Evolutionary conservation across 2,888 invertebrate genomes (phyloP), one percentile per base, ranked within the genome.

Genomic region (Smittia sp.): DNA sequence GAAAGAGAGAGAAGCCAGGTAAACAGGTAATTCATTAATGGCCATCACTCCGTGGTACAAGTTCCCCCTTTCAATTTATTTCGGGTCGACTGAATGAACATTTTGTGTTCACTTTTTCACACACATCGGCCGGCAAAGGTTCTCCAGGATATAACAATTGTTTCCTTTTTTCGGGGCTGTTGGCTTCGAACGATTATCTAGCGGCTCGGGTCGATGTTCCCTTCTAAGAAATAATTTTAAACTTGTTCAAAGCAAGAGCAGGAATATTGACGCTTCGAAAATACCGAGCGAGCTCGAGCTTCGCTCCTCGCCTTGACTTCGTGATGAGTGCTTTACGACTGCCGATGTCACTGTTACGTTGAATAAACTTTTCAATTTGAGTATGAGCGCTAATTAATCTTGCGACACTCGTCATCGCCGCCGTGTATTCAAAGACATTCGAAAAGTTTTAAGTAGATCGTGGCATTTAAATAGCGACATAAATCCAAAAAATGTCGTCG

Each of bases 371-470:
- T 65, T 27, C 11, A 68, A 25, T 68, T 54, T 70, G 52, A 54
- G 32, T 27, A 18, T 70, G 15, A 54, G 54, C 41, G 54, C 54
- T 72, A 72, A 62, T 72, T 72, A 72, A 62, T 32, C 54, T 72
- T 72, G 27, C 38, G 38, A 58, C 24, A 62, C 32, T 52, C 54
- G 62, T 72, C 72, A 72, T 46, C 46, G 39, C 18, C 22, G 9
- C 20, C 38, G 6, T 38, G 38, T n/a, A n/a, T 11, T 46, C 46
- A 46, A 13, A 46, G n/a, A 4, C 7, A 58, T 58, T 58, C 3
- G 20, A 58, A 58, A 46, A 2, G 46, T 46, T 46, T 6, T 46
- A 72, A 72, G 72, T 72, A 72, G 72, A 72, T 72, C 72, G 72
- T 54, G 52, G 27, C 69, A 38, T 11, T 27, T 27, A 63, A 63